phyloP scores from a whole-genome alignment of 2,113 vertebrate genomes.

The Charadrius vociferus region DNA sequence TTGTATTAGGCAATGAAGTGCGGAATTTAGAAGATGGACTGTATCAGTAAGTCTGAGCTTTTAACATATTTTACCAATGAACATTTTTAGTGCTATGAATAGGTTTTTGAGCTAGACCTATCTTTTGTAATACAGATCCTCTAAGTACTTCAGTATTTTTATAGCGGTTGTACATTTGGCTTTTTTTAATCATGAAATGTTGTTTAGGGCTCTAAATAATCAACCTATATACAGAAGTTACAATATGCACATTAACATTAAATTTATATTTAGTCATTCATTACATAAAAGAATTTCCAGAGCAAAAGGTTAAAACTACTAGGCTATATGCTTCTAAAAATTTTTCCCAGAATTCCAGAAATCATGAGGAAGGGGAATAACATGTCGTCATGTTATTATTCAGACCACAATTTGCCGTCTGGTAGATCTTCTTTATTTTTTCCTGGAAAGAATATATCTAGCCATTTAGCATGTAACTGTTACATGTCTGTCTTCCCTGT shows the following conservation, averaged over 20 bases:
- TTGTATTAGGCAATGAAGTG: neutral
- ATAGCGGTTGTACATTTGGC: neutral
- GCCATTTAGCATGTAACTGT: neutral
- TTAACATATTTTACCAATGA: neutral
- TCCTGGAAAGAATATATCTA: neutral
- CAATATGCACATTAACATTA: neutral
- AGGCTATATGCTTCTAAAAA: neutral
- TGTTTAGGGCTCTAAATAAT: neutral
- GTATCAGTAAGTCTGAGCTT: neutral
- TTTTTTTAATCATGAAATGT: neutral
- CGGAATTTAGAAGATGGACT: neutral
- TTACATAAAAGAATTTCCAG: neutral
- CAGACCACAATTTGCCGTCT: neutral
- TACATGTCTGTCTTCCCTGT: neutral
- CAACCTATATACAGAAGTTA: neutral
- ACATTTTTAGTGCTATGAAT: neutral
- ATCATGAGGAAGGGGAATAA: neutral
- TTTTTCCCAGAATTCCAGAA: neutral
- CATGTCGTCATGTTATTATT: neutral
- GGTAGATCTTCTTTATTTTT: neutral
- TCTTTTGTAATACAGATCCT: neutral
- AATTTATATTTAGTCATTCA: neutral
- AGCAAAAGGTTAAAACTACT: neutral
- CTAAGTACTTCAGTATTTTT: neutral
- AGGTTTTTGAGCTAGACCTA: neutral